A percentile compares a stretch with the other conserved stretches of the same genome.
Evolutionary conservation across 2,113 vertebrate genomes (phyloP).

Genomic region (Larimichthys crocea): DNA sequence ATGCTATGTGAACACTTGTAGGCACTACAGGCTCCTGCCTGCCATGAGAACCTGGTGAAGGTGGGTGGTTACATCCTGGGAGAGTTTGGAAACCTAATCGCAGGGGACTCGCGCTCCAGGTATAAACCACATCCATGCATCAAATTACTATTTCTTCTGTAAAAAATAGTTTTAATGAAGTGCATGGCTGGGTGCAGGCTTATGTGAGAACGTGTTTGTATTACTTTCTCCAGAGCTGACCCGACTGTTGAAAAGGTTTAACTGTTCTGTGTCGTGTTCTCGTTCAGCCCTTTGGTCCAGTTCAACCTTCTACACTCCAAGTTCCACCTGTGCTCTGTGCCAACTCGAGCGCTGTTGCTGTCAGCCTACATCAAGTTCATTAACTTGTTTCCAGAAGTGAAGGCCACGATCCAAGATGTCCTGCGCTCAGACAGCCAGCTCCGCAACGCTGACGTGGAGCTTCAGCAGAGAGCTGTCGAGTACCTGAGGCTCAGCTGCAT

Average conservation of each 20-base stretch:
- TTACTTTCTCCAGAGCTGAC: too few relatives aligned
- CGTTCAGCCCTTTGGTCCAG: constrained; percentile 88
- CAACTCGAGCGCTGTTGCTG: constrained; percentile 88
- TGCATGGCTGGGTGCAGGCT: too few relatives aligned
- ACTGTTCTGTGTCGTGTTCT: background rate
- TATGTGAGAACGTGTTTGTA: too few relatives aligned
- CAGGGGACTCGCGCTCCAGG: constrained; percentile 92
- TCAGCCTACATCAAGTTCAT: constrained; percentile 95
- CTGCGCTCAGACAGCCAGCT: constrained; percentile 92
- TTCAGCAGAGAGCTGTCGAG: constrained; percentile 92
- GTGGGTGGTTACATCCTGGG: constrained; percentile 93
- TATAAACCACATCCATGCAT: constrained; percentile 53
- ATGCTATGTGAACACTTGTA: constrained; percentile 42
- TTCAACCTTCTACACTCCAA: constrained; percentile 93
- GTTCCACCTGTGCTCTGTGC: constrained; percentile 92
- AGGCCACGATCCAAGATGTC: constrained; percentile 91
- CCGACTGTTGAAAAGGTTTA: background rate
- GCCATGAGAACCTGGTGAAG: constrained; percentile 94
- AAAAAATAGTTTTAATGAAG: background rate
- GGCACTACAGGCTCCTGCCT: constrained; percentile 91
- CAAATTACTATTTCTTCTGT: background rate
- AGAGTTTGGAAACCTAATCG: constrained; percentile 93
- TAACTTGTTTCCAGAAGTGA: constrained; percentile 93
- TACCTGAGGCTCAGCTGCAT: constrained; percentile 93
- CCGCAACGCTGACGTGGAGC: constrained; percentile 91